These are phyloP conservation scores for Thaumatotibia leucotreta DNA, from an alignment of 1,140 invertebrate species.

Conservation along the genomic window DNA sequence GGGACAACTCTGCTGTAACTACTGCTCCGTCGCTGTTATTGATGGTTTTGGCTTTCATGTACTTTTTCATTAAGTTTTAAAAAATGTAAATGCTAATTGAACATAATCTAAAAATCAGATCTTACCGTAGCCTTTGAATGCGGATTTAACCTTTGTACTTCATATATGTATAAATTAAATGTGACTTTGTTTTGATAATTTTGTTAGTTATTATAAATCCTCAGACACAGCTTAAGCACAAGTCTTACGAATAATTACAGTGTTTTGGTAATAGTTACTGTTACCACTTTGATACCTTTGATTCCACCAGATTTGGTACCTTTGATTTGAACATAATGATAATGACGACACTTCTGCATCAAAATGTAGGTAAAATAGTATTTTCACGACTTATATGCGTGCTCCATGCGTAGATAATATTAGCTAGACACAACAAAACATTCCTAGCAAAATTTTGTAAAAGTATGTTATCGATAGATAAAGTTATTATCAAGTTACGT, in stretches of 20 bases:
- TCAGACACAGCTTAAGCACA: no score
- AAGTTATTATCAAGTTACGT: neutral
- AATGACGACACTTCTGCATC: no score
- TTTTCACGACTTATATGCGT: neutral
- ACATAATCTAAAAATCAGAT: neutral
- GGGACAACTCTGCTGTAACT: constrained; percentile 40
- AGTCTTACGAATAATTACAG: no score
- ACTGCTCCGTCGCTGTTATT: constrained; percentile 33
- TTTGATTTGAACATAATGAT: no score
- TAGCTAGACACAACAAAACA: neutral
- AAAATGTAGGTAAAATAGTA: no score
- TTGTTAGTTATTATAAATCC: no score
- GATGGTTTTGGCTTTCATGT: constrained; percentile 19
- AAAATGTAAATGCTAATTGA: neutral
- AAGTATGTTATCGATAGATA: neutral
- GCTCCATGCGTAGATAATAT: neutral
- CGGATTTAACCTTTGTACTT: neutral
- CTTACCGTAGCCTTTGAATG: neutral
- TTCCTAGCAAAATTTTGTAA: neutral
- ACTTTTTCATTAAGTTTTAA: constrained; percentile 11
- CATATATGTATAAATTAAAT: neutral
- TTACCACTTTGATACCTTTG: no score
- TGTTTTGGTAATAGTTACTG: no score
- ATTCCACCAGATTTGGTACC: no score
- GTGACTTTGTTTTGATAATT: neutral